These are phyloP conservation scores for Hemibagrus guttatus DNA, from an alignment of 2,797 vertebrate species.

Conservation along the genomic window DNA sequence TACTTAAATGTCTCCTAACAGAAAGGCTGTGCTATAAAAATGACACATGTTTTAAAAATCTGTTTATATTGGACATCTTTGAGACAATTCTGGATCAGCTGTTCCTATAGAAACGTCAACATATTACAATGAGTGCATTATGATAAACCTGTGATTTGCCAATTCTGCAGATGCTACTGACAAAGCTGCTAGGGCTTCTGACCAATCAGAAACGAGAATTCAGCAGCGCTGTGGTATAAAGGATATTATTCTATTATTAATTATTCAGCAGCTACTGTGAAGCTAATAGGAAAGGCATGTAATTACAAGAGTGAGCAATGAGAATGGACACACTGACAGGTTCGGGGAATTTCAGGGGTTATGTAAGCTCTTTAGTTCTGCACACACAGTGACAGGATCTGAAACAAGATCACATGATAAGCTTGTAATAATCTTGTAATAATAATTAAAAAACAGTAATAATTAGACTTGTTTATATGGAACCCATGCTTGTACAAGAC, in stretches of 20 bases:
- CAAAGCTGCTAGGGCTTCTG: neutral
- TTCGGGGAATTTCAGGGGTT: neutral
- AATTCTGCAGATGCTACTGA: neutral
- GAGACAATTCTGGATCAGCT: neutral
- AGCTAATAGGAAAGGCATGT: constrained; percentile 27
- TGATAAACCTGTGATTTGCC: constrained; percentile 7
- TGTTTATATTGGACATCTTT: neutral
- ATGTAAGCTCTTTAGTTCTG: neutral
- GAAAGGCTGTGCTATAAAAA: neutral
- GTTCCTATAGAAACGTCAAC: neutral
- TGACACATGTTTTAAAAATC: neutral
- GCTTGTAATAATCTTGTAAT: neutral
- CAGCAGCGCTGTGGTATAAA: neutral
- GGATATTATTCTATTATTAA: constrained; percentile 29
- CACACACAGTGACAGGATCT: neutral
- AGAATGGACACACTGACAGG: constrained; percentile 14
- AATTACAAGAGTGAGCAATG: constrained; percentile 19
- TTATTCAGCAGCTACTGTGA: constrained; percentile 16
- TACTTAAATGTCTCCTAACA: neutral
- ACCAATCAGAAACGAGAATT: constrained; percentile 10
- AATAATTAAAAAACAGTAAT: neutral
- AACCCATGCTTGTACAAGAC: neutral
- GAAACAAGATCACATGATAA: neutral
- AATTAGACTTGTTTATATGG: neutral
- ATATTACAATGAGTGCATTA: neutral